Base-by-base conservation (phyloP, 2,797 vertebrate genomes). In the Gallinago stenura region DNA sequence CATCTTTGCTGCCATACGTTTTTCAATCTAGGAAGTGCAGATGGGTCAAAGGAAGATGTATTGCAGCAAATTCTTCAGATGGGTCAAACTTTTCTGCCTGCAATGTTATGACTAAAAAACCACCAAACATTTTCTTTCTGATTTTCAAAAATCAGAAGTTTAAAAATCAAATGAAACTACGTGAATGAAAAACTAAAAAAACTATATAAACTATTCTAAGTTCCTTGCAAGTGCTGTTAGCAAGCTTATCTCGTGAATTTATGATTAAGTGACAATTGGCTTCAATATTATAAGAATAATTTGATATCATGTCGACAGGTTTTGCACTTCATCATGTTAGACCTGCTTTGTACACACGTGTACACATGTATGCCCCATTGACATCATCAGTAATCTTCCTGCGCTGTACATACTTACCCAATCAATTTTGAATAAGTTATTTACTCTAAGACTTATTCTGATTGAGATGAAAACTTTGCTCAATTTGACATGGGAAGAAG, bases 381-480 rank as follows among this genome's bases (percentile, higher is more conserved):
- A 41, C 48, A 87, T 16, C 51, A 56, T 78, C 37, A 33, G 6
- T 46, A 57, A 68, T 50, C 46, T 84, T 94, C 83, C 70, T 64
- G 31, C 7, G 4, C 70, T 73, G 20, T 41, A 28, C 35, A 9
- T 58, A 70, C 71, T 93, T 94, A 84, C 41, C 66, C 41, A 82
- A 83, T 64, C 57, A 62, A 35, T 85, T 94, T 94, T 65, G 58
- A 89, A 48, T 58, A 85, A 60, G 28, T 56, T 46, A 81, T 30
- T 83, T 91, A 71, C 16, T 72, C 4, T 8, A 51, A 73, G 68
- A 33, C 70, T 96, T 95, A 70, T 95, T 94, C 77, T 88, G 65
- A 93, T 61, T 84, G 56, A 83, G 87, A 37, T 58, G 57, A 90
- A 95, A 56, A 72, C 77, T 58, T 61, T 48, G 30, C 10, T 58